Evolutionary conservation across 2,113 vertebrate species (phyloP), one percentile per base, ranked within the genome.

Genomic region (Circaetus gallicus): DNA sequence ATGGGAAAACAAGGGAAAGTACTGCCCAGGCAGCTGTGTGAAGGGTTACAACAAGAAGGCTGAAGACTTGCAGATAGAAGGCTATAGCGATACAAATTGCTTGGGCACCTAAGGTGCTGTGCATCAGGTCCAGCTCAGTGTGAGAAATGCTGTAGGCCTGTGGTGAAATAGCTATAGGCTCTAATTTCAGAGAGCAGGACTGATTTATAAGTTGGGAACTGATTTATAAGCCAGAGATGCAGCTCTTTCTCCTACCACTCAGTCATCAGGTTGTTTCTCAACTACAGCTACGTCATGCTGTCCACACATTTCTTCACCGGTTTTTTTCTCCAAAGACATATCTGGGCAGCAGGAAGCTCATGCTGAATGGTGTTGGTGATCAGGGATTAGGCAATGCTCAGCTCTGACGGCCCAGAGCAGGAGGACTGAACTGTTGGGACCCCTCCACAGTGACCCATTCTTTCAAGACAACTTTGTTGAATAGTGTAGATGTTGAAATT

Each of bases 81-180:
- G 25, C 42, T 45, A 36, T 13, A 79, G 42, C 53, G 24, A 7
- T 4, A 18, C 6, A 7, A 3, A 53, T 25, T 0, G 0, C 14
- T 19, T 1, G 0, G 67, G 13, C 29, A 42, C 31, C 12, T 47
- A 61, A 53, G 32, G 22, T 1, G 2, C 43, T 47, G 42, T 86
- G 43, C 36, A 31, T 47, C 31, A 56, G 43, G 50, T 45, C 40
- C 49, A 56, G 22, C n/a, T 42, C 25, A 49, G 20, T 40, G 43
- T n/a, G 14, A 89, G 36, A 82, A 26, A 49, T 66, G 42, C 59
- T 32, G 18, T 38, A 62, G 53, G 32, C 50, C 43, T 10, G 4
- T 12, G 11, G 3, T 10, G 45, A 18, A 61, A 38, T 29, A 85
- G 34, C 25, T 26, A 7, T 15, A 34, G 43, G 9, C 32, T 69